Evolutionary conservation across 2,888 invertebrate genomes (phyloP).

Genomic region (Rotaria macrura): DNA sequence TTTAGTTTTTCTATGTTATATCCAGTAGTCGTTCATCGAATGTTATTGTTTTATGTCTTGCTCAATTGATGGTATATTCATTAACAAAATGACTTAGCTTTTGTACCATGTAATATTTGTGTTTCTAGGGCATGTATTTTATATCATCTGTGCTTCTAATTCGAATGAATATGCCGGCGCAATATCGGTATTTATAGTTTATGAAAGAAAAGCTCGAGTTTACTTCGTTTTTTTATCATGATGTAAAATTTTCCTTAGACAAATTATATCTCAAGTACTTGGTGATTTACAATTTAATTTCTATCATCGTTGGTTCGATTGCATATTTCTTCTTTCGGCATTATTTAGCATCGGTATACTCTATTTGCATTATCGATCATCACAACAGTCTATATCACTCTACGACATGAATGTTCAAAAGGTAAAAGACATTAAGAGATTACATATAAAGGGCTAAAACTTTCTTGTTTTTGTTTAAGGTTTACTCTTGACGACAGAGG

Average conservation of each 20-base stretch:
- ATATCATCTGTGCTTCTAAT: conserved; percentile 89
- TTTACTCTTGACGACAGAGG: not conserved
- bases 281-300: conserved; percentile 96
- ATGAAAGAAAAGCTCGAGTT: not conserved
- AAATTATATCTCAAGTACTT: conserved; percentile 78
- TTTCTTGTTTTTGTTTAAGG: not conserved
- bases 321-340: conserved; percentile 91
- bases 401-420: conserved; percentile 12
- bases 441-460: not conserved
- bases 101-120: not conserved
- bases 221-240: not conserved
- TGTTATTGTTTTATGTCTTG: conserved; percentile 84
- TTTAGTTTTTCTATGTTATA: conserved; percentile 95
- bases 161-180: conserved; percentile 97
- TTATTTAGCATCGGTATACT: conserved; percentile 84
- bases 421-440: not conserved
- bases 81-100: conserved; percentile 19
- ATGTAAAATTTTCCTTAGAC: conserved; percentile 52
- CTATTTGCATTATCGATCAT: conserved; percentile 53
- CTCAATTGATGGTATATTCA: conserved; percentile 76
- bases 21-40: conserved; percentile 97
- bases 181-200: conserved; percentile 59
- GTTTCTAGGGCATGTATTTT: conserved; percentile 84
- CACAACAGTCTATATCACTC: not conserved
- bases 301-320: conserved; percentile 99